phyloP scores from a whole-genome alignment of 2,797 vertebrate genomes.

The Eospalax fontanierii region DNA sequence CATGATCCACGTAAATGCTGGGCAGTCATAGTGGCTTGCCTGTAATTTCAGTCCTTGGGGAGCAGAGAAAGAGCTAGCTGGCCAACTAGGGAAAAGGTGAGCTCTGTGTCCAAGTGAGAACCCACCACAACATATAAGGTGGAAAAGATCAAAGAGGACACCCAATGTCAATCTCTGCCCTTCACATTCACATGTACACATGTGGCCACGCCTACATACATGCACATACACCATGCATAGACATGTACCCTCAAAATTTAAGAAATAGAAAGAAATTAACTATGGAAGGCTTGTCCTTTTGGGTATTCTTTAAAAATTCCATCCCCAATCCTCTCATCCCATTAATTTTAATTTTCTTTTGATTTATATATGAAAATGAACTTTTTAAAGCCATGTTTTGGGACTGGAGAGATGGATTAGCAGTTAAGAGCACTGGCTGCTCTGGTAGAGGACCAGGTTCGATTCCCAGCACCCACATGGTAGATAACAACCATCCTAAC shows the following conservation, averaged over 20 bases:
- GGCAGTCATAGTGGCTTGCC: not conserved
- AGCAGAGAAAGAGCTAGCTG: not conserved
- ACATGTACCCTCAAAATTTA: no score
- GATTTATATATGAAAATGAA: slow-evolving; percentile 25
- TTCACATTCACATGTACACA: no score
- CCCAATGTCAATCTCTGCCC: no score
- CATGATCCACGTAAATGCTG: not conserved
- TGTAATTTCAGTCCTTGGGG: not conserved
- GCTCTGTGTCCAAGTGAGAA: not conserved
- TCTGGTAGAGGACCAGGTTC: no score
- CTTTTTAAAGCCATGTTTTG: not conserved
- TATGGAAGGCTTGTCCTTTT: not conserved
- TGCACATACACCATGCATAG: not conserved
- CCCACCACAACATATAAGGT: not conserved
- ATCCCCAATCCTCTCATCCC: fast-evolving
- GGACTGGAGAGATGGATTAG: no score
- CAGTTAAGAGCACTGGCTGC: no score
- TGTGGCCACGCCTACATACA: not conserved
- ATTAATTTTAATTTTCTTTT: not conserved
- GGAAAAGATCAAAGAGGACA: no score
- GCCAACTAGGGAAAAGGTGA: not conserved
- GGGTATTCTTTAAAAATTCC: not conserved
- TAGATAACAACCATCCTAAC: no score
- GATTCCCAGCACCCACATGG: no score
- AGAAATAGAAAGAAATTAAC: not conserved